phyloP scores from a whole-genome alignment of 2,113 vertebrate species.

The Vulpes lagopus region DNA sequence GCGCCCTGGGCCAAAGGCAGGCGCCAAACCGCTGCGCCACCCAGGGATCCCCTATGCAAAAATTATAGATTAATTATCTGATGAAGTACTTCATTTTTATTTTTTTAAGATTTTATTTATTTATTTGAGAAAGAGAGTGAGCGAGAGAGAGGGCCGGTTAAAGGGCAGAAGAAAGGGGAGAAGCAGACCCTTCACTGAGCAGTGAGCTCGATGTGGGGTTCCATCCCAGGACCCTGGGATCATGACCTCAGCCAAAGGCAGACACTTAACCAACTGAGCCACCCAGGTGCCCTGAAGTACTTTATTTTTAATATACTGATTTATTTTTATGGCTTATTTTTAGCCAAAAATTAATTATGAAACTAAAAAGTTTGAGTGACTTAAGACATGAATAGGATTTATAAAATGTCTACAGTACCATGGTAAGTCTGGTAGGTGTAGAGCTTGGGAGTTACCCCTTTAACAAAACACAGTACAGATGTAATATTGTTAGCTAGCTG shows the following conservation, averaged over 20 bases:
- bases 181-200: no score
- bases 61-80: background rate
- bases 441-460: background rate
- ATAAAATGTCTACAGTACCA: background rate
- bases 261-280: no score
- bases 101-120: no score
- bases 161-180: no score
- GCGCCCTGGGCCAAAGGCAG: no score
- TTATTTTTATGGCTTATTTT: constrained; percentile 30
- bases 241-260: no score
- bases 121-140: no score
- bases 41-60: no score
- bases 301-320: constrained; percentile 39
- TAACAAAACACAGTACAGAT: constrained; percentile 29
- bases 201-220: no score
- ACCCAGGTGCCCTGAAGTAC: background rate
- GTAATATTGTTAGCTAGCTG: constrained; percentile 27
- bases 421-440: background rate
- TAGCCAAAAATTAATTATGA: constrained; percentile 35
- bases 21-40: no score
- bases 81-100: constrained; percentile 21
- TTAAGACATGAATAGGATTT: background rate
- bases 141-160: no score
- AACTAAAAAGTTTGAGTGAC: background rate
- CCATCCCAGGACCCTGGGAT: no score